Percentiles rank a stretch among this genome's conserved stretches.
Conservation (phyloP, 2,888 invertebrate genomes). For the Atrina japonica region DNA sequence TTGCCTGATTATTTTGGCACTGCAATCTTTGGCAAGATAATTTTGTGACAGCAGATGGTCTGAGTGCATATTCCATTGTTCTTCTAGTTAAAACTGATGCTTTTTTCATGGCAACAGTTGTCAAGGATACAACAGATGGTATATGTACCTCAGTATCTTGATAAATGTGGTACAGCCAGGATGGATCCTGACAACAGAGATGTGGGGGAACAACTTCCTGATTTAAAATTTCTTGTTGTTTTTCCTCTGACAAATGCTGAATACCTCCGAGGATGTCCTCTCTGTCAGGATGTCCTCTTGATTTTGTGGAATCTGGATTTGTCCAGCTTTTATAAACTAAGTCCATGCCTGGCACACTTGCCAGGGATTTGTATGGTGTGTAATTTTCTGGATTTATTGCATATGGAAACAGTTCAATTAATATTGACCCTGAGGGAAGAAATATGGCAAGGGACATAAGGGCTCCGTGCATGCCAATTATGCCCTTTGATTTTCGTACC, state of each 20-base stretch:
- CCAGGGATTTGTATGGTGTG: conserved; percentile 81
- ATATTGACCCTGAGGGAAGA: conserved; percentile 75
- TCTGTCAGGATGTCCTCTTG: conserved; percentile 79
- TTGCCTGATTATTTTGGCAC: conserved; percentile 3
- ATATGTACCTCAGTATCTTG: conserved; percentile 82
- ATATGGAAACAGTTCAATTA: conserved; percentile 83
- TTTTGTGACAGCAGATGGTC: conserved; percentile 51
- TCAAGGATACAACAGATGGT: conserved; percentile 54
- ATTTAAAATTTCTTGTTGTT: conserved; percentile 73
- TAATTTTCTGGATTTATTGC: conserved; percentile 81
- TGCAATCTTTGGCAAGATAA: conserved; percentile 39
- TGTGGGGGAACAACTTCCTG: conserved; percentile 79
- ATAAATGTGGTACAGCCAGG: conserved; percentile 82
- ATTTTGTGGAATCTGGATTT: conserved; percentile 76
- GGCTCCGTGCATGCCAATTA: conserved; percentile 82
- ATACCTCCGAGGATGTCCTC: conserved; percentile 80
- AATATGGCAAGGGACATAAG: conserved; percentile 81
- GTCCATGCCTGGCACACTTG: conserved; percentile 72
- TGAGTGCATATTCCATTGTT: neutral
- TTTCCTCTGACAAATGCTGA: conserved; percentile 72
- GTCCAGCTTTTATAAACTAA: conserved; percentile 81
- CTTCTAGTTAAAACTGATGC: conserved; percentile 12
- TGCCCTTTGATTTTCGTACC: conserved; percentile 65
- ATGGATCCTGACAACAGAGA: conserved; percentile 82
- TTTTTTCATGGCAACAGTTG: conserved; percentile 48